phyloP scores from a whole-genome alignment of 2,797 vertebrate species.

The Xiphophorus birchmanni region DNA sequence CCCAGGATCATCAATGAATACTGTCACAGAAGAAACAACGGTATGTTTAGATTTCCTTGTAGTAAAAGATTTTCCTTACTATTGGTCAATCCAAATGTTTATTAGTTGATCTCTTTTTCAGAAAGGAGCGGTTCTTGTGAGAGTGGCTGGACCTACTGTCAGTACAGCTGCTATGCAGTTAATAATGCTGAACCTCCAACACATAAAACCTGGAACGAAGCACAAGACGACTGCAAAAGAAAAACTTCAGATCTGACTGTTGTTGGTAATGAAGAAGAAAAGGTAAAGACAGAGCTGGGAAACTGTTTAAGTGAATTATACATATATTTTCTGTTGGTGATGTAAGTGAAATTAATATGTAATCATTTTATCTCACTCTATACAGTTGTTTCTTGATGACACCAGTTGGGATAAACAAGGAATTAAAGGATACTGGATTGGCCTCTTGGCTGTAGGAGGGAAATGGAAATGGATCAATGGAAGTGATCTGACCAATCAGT shows the following conservation, averaged over 20 bases:
- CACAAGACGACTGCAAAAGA: constrained; percentile 27
- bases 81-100: background rate
- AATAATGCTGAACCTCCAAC: background rate
- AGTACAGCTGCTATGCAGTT: constrained; percentile 44
- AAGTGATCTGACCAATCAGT: constrained; percentile 14
- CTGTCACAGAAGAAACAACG: background rate
- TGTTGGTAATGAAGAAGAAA: background rate
- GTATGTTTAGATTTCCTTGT: constrained; percentile 11
- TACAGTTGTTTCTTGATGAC: constrained; percentile 38
- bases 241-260: constrained; percentile 40
- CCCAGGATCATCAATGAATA: constrained; percentile 31
- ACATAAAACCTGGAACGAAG: constrained; percentile 41
- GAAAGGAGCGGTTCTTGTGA: constrained; percentile 51
- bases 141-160: rapidly evolving
- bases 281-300: constrained; percentile 35
- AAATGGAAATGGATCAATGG: constrained; percentile 63
- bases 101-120: constrained; percentile 20
- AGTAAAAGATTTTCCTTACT: background rate
- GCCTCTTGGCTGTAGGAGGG: constrained; percentile 28
- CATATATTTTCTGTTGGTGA: background rate
- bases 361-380: background rate
- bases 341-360: background rate
- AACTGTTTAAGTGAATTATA: background rate
- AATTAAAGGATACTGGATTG: constrained; percentile 60
- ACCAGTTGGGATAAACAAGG: rapidly evolving